phyloP scores from a whole-genome alignment of 2,113 vertebrate genomes.

The Sinocyclocheilus grahami region DNA sequence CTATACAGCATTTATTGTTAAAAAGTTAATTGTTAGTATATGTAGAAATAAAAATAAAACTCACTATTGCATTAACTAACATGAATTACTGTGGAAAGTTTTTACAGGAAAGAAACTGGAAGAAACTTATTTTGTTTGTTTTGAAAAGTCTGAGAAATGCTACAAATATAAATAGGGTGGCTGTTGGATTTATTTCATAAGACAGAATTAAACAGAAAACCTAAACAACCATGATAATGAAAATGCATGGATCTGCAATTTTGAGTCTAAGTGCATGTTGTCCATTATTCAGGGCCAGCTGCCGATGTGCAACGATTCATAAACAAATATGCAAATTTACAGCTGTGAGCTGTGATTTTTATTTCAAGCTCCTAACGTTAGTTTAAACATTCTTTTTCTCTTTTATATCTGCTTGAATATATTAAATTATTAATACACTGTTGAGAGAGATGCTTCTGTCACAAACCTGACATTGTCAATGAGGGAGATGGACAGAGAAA shows the following conservation, averaged over 20 bases:
- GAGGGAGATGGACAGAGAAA: conserved; percentile 17
- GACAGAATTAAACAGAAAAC: not conserved
- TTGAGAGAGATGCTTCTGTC: not conserved
- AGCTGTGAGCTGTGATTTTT: not conserved
- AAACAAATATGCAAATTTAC: conserved; percentile 11
- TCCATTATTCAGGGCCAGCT: not conserved
- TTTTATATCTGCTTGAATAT: not conserved
- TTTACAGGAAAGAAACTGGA: not conserved
- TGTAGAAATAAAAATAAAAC: not conserved
- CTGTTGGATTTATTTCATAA: not conserved
- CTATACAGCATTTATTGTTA: not conserved
- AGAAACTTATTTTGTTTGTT: not conserved
- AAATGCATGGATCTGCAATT: not conserved
- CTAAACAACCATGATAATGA: not conserved
- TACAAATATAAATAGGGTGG: not conserved
- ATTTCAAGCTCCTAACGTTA: not conserved
- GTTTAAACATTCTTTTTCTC: not conserved
- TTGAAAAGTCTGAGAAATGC: not conserved
- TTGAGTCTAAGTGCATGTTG: not conserved
- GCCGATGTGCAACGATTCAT: not conserved
- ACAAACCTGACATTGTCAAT: not conserved
- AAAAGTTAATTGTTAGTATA: not conserved
- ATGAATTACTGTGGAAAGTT: not conserved
- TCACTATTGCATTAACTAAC: not conserved
- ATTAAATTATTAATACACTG: not conserved